A percentile compares a stretch with the other conserved stretches of the same genome.
Conservation (phyloP, 2,888 invertebrate genomes). For the Priocnemis perturbator region DNA sequence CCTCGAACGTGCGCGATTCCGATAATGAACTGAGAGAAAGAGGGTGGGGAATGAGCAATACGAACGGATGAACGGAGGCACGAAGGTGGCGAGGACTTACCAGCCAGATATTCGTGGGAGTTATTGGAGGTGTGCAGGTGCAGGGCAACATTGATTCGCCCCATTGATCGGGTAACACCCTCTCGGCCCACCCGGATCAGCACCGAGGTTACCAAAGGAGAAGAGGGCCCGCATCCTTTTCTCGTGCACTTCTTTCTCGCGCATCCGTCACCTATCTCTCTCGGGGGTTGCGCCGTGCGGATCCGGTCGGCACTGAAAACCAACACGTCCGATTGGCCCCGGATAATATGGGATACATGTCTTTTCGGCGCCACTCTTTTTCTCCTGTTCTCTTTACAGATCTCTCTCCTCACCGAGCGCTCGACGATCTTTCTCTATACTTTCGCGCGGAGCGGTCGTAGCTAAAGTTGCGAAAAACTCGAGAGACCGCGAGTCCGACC, state of each 20-base stretch:
- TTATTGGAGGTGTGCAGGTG: constrained; percentile 64
- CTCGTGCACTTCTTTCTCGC: constrained; percentile 54
- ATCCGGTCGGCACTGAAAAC: constrained; percentile 67
- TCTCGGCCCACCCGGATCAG: constrained; percentile 60
- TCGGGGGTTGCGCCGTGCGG: constrained; percentile 60
- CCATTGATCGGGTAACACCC: constrained; percentile 58
- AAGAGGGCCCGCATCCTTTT: constrained; percentile 63
- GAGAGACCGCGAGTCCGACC: no score
- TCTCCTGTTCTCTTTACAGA: constrained; percentile 3
- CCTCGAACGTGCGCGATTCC: neutral
- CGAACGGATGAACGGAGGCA: constrained; percentile 59
- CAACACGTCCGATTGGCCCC: constrained; percentile 65
- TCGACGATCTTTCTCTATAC: no score
- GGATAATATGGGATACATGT: constrained; percentile 38
- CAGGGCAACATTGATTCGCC: constrained; percentile 59
- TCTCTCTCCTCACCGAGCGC: no score
- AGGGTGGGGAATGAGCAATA: constrained; percentile 45
- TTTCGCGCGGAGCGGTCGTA: no score
- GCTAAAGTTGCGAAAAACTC: no score
- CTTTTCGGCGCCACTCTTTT: neutral
- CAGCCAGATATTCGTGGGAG: constrained; percentile 63
- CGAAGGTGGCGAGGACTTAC: constrained; percentile 65
- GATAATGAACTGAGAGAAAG: constrained; percentile 12
- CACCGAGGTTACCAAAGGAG: constrained; percentile 61
- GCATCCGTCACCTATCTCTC: constrained; percentile 66